phyloP scores from a whole-genome alignment of 2,888 invertebrate species.

The Pollenia labialis region DNA sequence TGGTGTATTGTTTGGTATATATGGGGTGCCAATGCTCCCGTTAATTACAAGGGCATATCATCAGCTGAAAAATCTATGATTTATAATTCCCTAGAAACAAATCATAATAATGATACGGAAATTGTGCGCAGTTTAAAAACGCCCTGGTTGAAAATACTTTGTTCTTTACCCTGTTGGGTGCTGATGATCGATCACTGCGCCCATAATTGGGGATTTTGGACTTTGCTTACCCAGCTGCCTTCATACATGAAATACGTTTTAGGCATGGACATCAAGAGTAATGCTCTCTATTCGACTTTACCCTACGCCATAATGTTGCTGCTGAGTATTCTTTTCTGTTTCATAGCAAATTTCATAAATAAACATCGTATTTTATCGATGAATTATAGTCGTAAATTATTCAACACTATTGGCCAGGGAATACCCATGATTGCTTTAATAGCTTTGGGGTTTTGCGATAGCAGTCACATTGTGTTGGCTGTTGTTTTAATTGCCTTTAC shows the following conservation, averaged over 20 bases:
- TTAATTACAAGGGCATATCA: conserved; percentile 86
- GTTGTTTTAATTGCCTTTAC: conserved; percentile 89
- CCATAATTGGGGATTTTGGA: conserved; percentile 92
- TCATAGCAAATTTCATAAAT: conserved; percentile 85
- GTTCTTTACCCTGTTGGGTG: conserved; percentile 91
- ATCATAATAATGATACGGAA: conserved; percentile 75
- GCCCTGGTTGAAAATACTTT: conserved; percentile 90
- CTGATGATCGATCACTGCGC: conserved; percentile 89
- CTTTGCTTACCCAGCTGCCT: conserved; percentile 91
- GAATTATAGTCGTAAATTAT: conserved; percentile 84
- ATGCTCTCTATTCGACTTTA: conserved; percentile 88
- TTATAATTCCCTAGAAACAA: conserved; percentile 86
- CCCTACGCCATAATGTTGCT: conserved; percentile 91
- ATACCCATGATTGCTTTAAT: conserved; percentile 88
- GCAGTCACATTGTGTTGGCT: conserved; percentile 84
- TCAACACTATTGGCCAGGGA: conserved; percentile 87
- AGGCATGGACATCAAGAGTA: conserved; percentile 89
- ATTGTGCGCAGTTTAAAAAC: conserved; percentile 82
- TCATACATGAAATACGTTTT: conserved; percentile 91
- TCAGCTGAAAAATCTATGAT: conserved; percentile 88
- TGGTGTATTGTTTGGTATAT: conserved; percentile 87
- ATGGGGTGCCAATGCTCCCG: conserved; percentile 88
- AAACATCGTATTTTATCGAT: conserved; percentile 79
- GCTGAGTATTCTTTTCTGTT: conserved; percentile 89
- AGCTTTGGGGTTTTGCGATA: conserved; percentile 85